A percentile compares a stretch with the other conserved stretches of the same genome.
Evolutionary conservation across 2,797 vertebrate genomes (phyloP).

Genomic region (Cuculus canorus): DNA sequence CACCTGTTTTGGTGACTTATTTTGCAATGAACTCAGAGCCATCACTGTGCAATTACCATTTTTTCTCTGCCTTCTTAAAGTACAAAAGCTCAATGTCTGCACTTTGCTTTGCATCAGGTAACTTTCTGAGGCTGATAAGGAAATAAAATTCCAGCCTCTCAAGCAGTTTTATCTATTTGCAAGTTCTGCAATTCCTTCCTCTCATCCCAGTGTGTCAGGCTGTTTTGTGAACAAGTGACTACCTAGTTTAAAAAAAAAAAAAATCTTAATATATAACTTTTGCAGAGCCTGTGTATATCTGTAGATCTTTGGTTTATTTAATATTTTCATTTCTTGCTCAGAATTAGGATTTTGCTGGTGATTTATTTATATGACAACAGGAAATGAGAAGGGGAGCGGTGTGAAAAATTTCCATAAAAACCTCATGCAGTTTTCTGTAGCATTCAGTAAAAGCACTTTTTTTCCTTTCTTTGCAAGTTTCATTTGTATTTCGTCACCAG

Average conservation of each 20-base stretch:
- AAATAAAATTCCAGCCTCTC: slow-evolving; percentile 31
- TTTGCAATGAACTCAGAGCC: slow-evolving; percentile 14
- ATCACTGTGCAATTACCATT: background rate
- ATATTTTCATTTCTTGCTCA: slow-evolving; percentile 35
- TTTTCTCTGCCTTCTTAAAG: slow-evolving; percentile 34
- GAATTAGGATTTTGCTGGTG: slow-evolving; percentile 47
- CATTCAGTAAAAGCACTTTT: slow-evolving; percentile 9
- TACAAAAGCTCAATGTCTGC: background rate
- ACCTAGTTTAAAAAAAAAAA: background rate
- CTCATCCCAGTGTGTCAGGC: background rate
- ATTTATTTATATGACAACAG: slow-evolving; percentile 73
- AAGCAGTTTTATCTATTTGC: background rate
- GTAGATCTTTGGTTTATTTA: slow-evolving; percentile 16
- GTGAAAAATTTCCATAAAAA: slow-evolving; percentile 37
- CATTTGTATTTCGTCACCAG: slow-evolving; percentile 25
- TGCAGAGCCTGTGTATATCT: background rate
- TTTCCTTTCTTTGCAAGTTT: slow-evolving; percentile 59
- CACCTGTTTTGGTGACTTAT: slow-evolving; percentile 25
- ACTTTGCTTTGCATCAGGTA: background rate
- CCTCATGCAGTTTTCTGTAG: slow-evolving; percentile 32
- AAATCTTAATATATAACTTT: background rate
- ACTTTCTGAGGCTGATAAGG: background rate
- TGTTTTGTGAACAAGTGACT: background rate
- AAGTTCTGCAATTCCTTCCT: background rate
- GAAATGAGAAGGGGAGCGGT: slow-evolving; percentile 38